Evolutionary conservation across 2,797 vertebrate genomes (phyloP).

Genomic region (Fistularia commersonii): DNA sequence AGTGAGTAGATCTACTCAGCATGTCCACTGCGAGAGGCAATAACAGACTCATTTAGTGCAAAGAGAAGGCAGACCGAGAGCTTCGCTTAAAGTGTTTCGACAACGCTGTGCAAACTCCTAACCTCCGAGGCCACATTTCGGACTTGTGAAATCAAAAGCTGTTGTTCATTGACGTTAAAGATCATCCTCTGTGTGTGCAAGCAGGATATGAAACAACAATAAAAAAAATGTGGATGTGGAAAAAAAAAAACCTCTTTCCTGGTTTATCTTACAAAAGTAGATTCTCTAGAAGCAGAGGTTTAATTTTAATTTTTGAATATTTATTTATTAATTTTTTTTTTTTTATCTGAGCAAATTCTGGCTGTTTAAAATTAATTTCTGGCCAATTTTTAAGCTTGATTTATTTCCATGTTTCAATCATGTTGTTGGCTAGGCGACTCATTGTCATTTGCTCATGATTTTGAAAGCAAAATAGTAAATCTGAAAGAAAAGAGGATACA

Average conservation of each 20-base stretch:
- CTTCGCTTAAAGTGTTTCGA: slow-evolving; percentile 32
- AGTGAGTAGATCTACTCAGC: slow-evolving; percentile 38
- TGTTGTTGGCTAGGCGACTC: too few species aligned
- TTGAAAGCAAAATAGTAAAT: too few species aligned
- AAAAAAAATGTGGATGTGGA: slow-evolving; percentile 63
- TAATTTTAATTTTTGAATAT: too few species aligned
- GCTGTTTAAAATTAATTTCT: too few species aligned
- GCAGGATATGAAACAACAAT: slow-evolving; percentile 47
- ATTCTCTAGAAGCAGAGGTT: not conserved
- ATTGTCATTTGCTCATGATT: too few species aligned
- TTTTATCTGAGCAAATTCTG: too few species aligned
- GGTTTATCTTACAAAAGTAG: not conserved
- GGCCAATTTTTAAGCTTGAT: too few species aligned
- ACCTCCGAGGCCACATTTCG: slow-evolving; percentile 25
- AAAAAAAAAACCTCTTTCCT: slow-evolving; percentile 31
- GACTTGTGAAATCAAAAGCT: not conserved
- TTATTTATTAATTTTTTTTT: too few species aligned
- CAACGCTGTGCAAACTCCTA: slow-evolving; percentile 32
- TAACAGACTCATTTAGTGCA: slow-evolving; percentile 47
- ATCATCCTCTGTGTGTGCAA: slow-evolving; percentile 69
- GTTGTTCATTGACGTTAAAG: slow-evolving; percentile 51
- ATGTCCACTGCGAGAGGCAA: slow-evolving; percentile 65
- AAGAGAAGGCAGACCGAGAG: slow-evolving; percentile 32
- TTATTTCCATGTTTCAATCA: too few species aligned
- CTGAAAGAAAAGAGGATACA: too few species aligned